phyloP scores from a whole-genome alignment of 2,797 vertebrate genomes.

The Fistularia commersonii region DNA sequence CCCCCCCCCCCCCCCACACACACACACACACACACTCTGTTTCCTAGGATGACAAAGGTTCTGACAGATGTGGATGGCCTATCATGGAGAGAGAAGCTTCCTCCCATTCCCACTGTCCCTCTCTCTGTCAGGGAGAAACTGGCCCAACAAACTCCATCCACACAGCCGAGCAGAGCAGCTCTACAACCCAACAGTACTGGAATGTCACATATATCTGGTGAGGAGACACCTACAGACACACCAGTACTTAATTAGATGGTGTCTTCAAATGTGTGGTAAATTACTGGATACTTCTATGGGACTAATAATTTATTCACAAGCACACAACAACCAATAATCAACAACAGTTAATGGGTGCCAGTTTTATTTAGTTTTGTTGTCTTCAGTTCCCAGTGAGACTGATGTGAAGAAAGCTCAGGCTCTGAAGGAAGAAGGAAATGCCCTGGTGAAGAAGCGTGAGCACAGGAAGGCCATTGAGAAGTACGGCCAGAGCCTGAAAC shows the following conservation, averaged over 20 bases:
- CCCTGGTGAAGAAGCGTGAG: slow-evolving; percentile 87
- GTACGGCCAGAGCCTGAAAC: slow-evolving; percentile 86
- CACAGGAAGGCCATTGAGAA: slow-evolving; percentile 87
- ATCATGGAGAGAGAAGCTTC: slow-evolving; percentile 88
- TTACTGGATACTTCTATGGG: too few relatives aligned
- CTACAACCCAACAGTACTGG: slow-evolving; percentile 53
- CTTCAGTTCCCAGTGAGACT: slow-evolving; percentile 65
- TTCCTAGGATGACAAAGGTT: slow-evolving; percentile 86
- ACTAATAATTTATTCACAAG: too few relatives aligned
- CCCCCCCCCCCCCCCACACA: neutral
- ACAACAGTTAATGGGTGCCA: neutral
- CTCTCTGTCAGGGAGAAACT: slow-evolving; percentile 79
- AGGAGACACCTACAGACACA: neutral
- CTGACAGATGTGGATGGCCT: slow-evolving; percentile 83
- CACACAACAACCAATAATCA: neutral
- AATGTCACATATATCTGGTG: slow-evolving; percentile 46
- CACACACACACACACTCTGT: neutral
- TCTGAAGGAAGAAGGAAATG: slow-evolving; percentile 90
- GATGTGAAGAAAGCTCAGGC: slow-evolving; percentile 71
- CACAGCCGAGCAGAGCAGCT: neutral
- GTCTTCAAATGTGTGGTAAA: too few relatives aligned
- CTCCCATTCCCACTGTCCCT: slow-evolving; percentile 83
- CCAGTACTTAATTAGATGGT: too few relatives aligned
- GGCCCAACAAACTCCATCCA: slow-evolving; percentile 22
- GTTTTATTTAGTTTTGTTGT: neutral